A percentile compares a stretch with the other conserved stretches of the same genome.
Conservation (phyloP, 2,113 vertebrate species). For the Tachuris rubrigastra region DNA sequence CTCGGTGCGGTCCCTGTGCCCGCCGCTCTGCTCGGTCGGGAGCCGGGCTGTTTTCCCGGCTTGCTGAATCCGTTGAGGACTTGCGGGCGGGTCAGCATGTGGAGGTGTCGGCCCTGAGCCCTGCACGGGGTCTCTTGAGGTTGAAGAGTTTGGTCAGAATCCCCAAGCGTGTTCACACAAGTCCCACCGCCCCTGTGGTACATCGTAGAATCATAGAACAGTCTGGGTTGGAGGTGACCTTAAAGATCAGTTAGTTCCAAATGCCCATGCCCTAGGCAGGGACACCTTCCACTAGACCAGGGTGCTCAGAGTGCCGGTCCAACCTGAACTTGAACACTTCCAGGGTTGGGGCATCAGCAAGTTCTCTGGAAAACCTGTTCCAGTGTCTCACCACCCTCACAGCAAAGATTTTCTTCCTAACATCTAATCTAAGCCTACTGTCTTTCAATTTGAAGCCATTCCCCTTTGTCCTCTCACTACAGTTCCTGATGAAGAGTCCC, state of each 20-base stretch:
- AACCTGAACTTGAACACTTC: not conserved
- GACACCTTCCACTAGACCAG: not conserved
- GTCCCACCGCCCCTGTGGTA: too few relatives aligned
- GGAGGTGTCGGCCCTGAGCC: accelerated
- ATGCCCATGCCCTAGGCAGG: accelerated
- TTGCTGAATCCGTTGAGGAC: accelerated
- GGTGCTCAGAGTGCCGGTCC: not conserved
- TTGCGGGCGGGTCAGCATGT: accelerated
- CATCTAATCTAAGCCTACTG: not conserved
- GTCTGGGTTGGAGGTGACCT: not conserved
- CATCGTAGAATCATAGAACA: not conserved
- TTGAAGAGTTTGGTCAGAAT: not conserved
- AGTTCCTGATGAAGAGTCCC: not conserved
- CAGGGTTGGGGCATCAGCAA: accelerated
- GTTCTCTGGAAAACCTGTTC: not conserved
- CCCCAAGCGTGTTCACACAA: accelerated
- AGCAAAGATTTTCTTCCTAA: not conserved
- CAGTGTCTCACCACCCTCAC: not conserved
- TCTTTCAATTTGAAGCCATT: not conserved
- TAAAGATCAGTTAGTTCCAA: not conserved
- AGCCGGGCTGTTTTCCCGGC: accelerated
- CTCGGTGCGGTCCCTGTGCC: accelerated
- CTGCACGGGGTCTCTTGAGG: accelerated
- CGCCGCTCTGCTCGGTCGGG: accelerated
- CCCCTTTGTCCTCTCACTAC: not conserved